These are phyloP conservation scores for Phalacrocorax pelagicus DNA, from an alignment of 2,113 vertebrate species.

Conservation along the genomic window DNA sequence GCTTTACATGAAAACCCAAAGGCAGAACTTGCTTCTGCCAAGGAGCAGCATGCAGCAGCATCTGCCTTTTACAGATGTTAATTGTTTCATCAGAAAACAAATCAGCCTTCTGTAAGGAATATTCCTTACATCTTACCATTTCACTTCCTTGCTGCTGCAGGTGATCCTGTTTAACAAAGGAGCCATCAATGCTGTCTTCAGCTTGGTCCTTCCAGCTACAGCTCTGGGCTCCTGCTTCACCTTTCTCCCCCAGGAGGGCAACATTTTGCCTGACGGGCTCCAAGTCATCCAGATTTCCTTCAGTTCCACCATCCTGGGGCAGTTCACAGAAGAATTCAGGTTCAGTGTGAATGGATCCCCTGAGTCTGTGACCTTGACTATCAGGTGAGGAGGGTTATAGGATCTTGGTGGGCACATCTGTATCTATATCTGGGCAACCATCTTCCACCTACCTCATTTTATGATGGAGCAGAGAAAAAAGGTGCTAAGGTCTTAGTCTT, in stretches of 20 bases:
- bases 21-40: neutral
- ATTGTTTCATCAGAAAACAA: neutral
- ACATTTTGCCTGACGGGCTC: slow-evolving; percentile 65
- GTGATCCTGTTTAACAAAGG: slow-evolving; percentile 80
- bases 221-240: slow-evolving; percentile 79
- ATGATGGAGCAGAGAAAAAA: neutral
- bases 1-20: neutral
- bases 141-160: slow-evolving; percentile 62
- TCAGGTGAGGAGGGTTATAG: slow-evolving; percentile 73
- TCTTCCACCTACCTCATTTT: neutral
- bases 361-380: slow-evolving; percentile 69
- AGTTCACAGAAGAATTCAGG: slow-evolving; percentile 81
- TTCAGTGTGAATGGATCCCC: slow-evolving; percentile 75
- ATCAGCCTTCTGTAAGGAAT: neutral
- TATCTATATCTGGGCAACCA: neutral
- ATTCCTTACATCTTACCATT: neutral
- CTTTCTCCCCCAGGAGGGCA: slow-evolving; percentile 79
- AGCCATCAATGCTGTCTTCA: slow-evolving; percentile 80
- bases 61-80: neutral
- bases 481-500: neutral
- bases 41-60: neutral
- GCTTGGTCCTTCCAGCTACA: slow-evolving; percentile 65
- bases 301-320: slow-evolving; percentile 72
- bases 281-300: slow-evolving; percentile 81
- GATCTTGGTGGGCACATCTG: neutral